Base-by-base conservation (phyloP, 2,797 vertebrate genomes). In the Chaetophractus vellerosus region DNA sequence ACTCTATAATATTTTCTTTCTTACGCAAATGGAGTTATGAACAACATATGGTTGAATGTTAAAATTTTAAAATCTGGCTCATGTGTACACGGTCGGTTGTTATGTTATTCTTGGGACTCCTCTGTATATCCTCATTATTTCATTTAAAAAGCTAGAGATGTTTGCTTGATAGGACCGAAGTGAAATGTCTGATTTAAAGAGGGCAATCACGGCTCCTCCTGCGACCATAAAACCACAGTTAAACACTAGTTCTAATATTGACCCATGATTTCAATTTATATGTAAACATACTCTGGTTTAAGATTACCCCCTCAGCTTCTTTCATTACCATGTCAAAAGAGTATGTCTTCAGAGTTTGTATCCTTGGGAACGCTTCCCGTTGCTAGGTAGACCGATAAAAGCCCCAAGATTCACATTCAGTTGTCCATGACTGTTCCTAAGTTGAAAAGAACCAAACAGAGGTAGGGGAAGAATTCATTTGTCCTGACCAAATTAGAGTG, bases 281-380 rank as follows among this genome's bases (percentile, higher is more conserved):
- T 86, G 90, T 88, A 88, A 88, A 64, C 64, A 18, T 23, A 87
- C 66, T 94, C 57, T 84, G 71, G 63, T 87, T 83, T 80, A 80
- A 45, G 45, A 74, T 48, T 85, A 31, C 7, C 71, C 83, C 45
- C 38, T 88, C 79, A 80, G 72, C 66, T 92, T 74, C 72, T 76
- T 68, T 92, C 76, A 85, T 85, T 93, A 91, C 38, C 92, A 71
- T 88, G 75, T 93, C 85, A 94, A 87, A 96, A 96, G 91, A 48
- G 45, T 63, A 7, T 94, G 41, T 95, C 91, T 93, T 91, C 66
- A 84, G 83, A 61, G 93, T 79, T 6, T 91, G 88, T 90, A 74
- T 87, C 71, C 87, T 91, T 93, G 78, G 93, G 82, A 94, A 95
- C 66, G 9, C 9, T 33, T 59, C 28, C 59, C 12, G 94, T 96